These are phyloP conservation scores for Larimichthys crocea DNA, from an alignment of 2,113 vertebrate species.

Conservation along the genomic window DNA sequence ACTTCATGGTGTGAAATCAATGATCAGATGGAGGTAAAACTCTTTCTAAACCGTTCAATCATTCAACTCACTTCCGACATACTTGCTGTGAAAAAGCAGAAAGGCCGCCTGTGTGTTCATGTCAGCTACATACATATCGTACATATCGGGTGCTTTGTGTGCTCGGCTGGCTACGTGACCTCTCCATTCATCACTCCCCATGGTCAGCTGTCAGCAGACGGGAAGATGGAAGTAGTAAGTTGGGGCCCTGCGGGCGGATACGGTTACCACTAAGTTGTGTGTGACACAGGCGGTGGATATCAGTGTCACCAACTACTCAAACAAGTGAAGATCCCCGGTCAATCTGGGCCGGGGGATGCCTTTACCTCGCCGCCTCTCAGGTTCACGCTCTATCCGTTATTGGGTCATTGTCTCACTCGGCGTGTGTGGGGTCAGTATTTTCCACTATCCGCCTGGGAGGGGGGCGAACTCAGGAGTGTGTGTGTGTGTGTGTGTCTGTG, in stretches of 20 bases:
- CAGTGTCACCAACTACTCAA: conserved; percentile 71
- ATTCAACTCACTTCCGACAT: not conserved
- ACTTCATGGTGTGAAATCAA: not conserved
- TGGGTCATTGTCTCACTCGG: conserved; percentile 68
- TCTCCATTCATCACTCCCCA: conserved; percentile 73
- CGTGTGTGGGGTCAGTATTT: conserved; percentile 64
- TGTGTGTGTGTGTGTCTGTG: conserved; percentile 7
- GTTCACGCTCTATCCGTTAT: conserved; percentile 56
- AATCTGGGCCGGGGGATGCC: conserved; percentile 67
- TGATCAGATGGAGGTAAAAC: not conserved
- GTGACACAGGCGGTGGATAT: conserved; percentile 72
- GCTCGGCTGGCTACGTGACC: conserved; percentile 47
- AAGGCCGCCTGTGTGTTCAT: not conserved
- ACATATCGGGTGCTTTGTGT: conserved; percentile 50
- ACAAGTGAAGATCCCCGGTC: conserved; percentile 62
- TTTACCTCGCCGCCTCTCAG: conserved; percentile 68
- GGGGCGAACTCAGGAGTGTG: not conserved
- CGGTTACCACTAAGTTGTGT: conserved; percentile 75
- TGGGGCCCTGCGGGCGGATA: conserved; percentile 62
- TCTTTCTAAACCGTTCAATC: not conserved
- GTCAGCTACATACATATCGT: conserved; percentile 30
- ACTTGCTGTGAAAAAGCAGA: not conserved
- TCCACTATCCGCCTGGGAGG: conserved; percentile 47
- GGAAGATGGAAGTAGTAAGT: conserved; percentile 72
- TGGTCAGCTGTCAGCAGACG: conserved; percentile 77